Percentiles rank a stretch among this genome's conserved stretches.
Conservation (phyloP, 2,113 vertebrate genomes). For the Calypte anna region DNA sequence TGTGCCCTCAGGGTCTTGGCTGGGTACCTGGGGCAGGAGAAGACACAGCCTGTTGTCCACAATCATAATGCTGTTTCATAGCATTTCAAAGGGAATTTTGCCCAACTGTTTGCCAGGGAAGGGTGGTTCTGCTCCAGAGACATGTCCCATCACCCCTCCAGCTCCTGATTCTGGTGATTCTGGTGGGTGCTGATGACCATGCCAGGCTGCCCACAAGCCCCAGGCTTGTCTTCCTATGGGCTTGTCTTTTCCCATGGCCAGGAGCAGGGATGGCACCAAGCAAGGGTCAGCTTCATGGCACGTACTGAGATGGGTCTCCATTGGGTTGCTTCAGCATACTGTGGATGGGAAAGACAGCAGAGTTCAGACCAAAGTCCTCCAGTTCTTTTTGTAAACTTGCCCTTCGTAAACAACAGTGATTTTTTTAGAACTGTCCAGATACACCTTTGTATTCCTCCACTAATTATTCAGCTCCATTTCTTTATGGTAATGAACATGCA, state of each 20-base stretch:
- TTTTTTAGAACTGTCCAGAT: conserved; percentile 16
- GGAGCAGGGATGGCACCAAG: neutral
- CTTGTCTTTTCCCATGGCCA: too few species aligned
- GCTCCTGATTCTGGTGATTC: neutral
- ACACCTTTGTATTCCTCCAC: neutral
- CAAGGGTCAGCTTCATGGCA: neutral
- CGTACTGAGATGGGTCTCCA: neutral
- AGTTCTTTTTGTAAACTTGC: conserved; percentile 50
- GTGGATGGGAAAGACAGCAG: neutral
- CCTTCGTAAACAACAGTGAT: neutral
- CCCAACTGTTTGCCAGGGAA: neutral
- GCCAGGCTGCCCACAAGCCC: neutral
- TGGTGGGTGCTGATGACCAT: neutral
- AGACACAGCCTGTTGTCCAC: neutral
- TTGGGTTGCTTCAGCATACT: neutral
- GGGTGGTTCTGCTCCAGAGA: neutral
- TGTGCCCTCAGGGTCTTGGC: neutral
- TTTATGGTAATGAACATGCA: neutral
- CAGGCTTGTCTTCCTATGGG: neutral
- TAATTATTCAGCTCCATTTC: conserved; percentile 5
- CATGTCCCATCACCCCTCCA: accelerated
- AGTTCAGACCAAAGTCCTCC: conserved; percentile 63
- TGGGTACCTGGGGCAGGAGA: neutral
- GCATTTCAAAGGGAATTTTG: neutral
- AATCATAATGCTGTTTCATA: neutral